These are phyloP conservation scores for Odontomachus brunneus DNA, from an alignment of 1,140 invertebrate species.

Conservation along the genomic window DNA sequence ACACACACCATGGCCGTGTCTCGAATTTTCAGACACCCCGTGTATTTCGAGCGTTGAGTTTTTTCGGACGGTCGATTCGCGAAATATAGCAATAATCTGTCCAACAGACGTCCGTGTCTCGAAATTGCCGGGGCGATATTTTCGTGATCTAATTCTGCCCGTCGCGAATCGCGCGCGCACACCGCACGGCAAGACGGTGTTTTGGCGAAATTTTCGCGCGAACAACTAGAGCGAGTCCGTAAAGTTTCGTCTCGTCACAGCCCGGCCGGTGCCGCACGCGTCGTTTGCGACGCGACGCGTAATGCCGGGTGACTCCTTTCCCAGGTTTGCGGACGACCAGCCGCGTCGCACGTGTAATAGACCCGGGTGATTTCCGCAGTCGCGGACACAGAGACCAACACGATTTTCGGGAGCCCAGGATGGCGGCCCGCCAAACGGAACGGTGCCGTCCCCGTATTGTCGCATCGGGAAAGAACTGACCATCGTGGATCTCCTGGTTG, in stretches of 20 bases:
- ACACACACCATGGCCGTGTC: too few relatives aligned
- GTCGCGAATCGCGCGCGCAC: neutral
- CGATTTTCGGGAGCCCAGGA: neutral
- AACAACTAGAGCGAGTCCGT: slow-evolving; percentile 11
- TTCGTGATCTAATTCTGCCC: slow-evolving; percentile 30
- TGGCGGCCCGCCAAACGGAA: neutral
- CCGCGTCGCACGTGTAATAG: neutral
- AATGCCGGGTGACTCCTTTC: neutral
- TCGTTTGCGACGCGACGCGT: slow-evolving; percentile 3
- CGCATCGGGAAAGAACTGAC: slow-evolving; percentile 13
- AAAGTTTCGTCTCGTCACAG: slow-evolving; percentile 35
- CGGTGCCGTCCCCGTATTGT: neutral
- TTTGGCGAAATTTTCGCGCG: neutral
- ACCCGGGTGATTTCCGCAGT: neutral
- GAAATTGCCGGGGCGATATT: slow-evolving; percentile 8
- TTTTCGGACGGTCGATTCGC: too few relatives aligned
- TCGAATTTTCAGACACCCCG: too few relatives aligned
- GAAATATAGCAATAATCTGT: neutral
- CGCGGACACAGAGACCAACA: slow-evolving; percentile 12
- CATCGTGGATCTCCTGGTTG: slow-evolving; percentile 13
- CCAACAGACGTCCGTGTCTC: neutral
- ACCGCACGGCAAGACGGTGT: neutral
- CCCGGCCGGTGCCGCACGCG: neutral
- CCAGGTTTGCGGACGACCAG: neutral
- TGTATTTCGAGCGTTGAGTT: too few relatives aligned